phyloP scores from a whole-genome alignment of 2,797 vertebrate species.

The Pseudochirops corinnae region DNA sequence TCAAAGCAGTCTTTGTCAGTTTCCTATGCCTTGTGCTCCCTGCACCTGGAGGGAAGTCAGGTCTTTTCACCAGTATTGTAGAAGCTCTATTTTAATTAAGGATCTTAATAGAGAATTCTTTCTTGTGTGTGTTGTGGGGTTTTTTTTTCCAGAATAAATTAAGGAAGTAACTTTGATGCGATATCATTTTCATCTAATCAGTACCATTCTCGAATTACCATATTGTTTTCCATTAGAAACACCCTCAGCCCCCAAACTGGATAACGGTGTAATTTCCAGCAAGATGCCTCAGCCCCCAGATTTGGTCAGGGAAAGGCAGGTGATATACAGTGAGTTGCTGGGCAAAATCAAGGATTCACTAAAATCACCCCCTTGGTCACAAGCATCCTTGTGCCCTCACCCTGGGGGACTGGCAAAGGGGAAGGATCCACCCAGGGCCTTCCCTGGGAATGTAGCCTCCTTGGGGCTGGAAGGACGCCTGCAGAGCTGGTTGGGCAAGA shows the following conservation, averaged over 20 bases:
- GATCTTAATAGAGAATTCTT: slow-evolving; percentile 86
- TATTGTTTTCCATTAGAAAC: slow-evolving; percentile 88
- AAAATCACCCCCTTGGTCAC: not conserved
- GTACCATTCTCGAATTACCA: slow-evolving; percentile 88
- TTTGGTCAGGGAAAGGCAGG: slow-evolving; percentile 13
- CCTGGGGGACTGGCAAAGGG: slow-evolving; percentile 11
- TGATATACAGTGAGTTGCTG: not conserved
- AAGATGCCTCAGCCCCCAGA: not conserved
- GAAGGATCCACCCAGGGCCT: not conserved
- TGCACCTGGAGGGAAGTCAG: slow-evolving; percentile 80
- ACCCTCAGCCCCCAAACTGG: slow-evolving; percentile 86
- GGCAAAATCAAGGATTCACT: not conserved
- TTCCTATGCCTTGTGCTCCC: slow-evolving; percentile 72
- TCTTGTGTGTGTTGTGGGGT: slow-evolving; percentile 66
- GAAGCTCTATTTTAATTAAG: slow-evolving; percentile 87
- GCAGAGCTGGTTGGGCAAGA: not conserved
- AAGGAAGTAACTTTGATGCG: slow-evolving; percentile 88
- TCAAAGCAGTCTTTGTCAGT: slow-evolving; percentile 80
- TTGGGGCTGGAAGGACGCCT: slow-evolving; percentile 18
- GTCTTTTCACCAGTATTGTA: slow-evolving; percentile 62
- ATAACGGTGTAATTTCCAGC: slow-evolving; percentile 73
- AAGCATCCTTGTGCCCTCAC: not conserved
- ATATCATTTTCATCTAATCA: slow-evolving; percentile 90
- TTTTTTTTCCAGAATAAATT: slow-evolving; percentile 88
- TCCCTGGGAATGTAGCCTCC: slow-evolving; percentile 5